Evolutionary conservation across 2,888 invertebrate species (phyloP).

Genomic region (Morpho achilles): DNA sequence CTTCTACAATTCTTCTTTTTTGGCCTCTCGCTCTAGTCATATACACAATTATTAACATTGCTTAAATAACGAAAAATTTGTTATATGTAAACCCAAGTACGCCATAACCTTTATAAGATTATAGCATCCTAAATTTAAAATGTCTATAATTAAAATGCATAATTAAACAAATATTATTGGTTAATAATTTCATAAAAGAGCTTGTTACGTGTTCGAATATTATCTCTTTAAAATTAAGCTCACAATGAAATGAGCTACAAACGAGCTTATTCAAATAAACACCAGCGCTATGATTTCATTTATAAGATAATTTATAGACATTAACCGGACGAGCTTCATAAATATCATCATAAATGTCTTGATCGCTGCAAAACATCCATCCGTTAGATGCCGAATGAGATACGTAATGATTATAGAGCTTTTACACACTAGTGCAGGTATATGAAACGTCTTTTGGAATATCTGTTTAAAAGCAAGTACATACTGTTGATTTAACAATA

Average conservation of each 20-base stretch:
- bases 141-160: too few species aligned
- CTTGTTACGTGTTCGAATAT: background rate
- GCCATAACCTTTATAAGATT: too few species aligned
- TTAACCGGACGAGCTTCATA: constrained; percentile 24
- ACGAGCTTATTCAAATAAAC: constrained; percentile 16
- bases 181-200: background rate
- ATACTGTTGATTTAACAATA: too few species aligned
- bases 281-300: constrained; percentile 12
- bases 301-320: constrained; percentile 23
- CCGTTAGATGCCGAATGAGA: constrained; percentile 14
- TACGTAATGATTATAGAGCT: background rate
- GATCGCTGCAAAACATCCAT: constrained; percentile 20
- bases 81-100: too few species aligned
- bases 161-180: background rate
- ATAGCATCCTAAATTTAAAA: too few species aligned
- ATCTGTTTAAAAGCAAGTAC: background rate
- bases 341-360: constrained; percentile 30
- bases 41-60: too few species aligned
- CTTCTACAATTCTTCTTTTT: too few species aligned
- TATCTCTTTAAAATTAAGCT: background rate
- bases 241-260: constrained; percentile 8
- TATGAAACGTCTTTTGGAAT: background rate
- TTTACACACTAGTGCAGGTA: background rate
- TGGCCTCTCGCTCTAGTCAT: too few species aligned
- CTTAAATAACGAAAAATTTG: too few species aligned